A percentile compares a stretch with the other conserved stretches of the same genome.
phyloP scores from a whole-genome alignment of 2,888 invertebrate genomes.

The Deroplatys truncata region DNA sequence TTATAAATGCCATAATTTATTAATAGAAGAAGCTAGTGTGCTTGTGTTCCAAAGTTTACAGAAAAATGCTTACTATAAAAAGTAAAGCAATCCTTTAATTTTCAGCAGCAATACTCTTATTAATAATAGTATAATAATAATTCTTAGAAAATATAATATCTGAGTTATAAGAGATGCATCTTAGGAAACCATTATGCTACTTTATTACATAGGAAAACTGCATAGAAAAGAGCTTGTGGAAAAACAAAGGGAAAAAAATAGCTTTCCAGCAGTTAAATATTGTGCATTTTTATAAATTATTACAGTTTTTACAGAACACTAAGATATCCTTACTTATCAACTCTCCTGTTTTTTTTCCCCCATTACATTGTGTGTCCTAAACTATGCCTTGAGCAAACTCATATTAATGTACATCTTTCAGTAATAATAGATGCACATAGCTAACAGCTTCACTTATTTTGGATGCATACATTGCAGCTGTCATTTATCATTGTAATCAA shows the following conservation, averaged over 20 bases:
- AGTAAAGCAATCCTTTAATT: not conserved
- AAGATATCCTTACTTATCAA: conserved; percentile 19
- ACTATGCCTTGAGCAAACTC: not conserved
- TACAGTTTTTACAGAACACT: not conserved
- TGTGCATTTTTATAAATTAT: not conserved
- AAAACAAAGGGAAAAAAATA: not conserved
- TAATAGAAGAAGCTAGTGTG: too few species aligned
- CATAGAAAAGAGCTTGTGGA: not conserved
- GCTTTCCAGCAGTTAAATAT: not conserved
- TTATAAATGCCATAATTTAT: not conserved
- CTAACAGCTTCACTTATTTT: conserved; percentile 24
- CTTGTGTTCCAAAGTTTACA: too few species aligned
- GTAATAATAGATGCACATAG: conserved; percentile 21
- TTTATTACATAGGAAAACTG: not conserved
- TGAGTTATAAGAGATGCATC: not conserved
- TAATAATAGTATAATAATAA: not conserved
- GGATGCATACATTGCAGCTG: conserved; percentile 16
- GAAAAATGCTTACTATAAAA: not conserved
- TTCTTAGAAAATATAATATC: not conserved
- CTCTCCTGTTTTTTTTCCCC: not conserved
- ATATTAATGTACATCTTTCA: not conserved
- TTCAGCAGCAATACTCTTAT: too few species aligned
- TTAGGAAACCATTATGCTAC: not conserved
- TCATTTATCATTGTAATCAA: not conserved
- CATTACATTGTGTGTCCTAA: not conserved